Evolutionary conservation across 2,888 invertebrate species (phyloP).

Genomic region (Rhingia rostrata): DNA sequence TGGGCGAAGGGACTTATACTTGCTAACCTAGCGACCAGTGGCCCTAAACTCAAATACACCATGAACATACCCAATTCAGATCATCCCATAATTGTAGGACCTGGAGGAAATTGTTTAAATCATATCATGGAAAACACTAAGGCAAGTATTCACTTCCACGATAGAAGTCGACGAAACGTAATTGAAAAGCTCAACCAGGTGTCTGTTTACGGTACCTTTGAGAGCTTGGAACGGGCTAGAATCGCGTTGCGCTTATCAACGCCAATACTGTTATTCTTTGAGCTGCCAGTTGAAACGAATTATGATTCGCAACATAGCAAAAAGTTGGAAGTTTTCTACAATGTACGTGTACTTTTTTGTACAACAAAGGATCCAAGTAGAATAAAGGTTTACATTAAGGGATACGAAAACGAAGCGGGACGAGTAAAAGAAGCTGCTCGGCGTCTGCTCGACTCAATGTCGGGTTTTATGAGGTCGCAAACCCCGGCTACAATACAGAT

Average conservation of each 20-base stretch:
- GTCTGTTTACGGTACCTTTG: slow-evolving; percentile 95
- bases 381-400: slow-evolving; percentile 95
- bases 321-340: slow-evolving; percentile 93
- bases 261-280: slow-evolving; percentile 95
- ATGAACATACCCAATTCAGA: slow-evolving; percentile 99
- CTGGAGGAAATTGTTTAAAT: slow-evolving; percentile 87
- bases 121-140: slow-evolving; percentile 96
- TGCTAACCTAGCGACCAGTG: slow-evolving; percentile 93
- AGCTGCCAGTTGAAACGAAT: slow-evolving; percentile 92
- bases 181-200: slow-evolving; percentile 99
- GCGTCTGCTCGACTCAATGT: too few relatives aligned
- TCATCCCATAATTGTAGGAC: slow-evolving; percentile 99
- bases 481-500: too few relatives aligned
- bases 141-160: slow-evolving; percentile 93
- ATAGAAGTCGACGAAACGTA: slow-evolving; percentile 95
- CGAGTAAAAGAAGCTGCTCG: too few relatives aligned
- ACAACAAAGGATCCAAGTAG: too few relatives aligned
- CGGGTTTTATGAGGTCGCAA: too few relatives aligned
- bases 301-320: slow-evolving; percentile 90
- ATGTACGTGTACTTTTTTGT: slow-evolving; percentile 93
- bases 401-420: too few relatives aligned
- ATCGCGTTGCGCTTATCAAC: slow-evolving; percentile 93
- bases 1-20: slow-evolving; percentile 93
- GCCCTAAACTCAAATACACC: slow-evolving; percentile 98
- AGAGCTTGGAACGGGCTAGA: slow-evolving; percentile 94